Base-by-base conservation (phyloP, 1,140 invertebrate genomes). In the Drosophila kepulauana region DNA sequence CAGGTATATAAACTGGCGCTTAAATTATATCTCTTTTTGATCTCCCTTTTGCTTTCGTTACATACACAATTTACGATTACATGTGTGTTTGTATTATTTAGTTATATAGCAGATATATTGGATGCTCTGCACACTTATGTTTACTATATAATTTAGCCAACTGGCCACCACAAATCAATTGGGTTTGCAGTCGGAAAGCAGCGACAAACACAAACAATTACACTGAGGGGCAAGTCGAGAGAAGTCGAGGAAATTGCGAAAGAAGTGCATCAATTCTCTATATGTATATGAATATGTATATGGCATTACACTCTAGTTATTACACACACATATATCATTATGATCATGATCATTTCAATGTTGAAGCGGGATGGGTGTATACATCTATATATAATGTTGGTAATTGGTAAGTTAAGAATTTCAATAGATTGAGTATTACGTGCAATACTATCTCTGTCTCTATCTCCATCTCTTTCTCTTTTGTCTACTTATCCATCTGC, bases 381-480 rank as follows among this genome's bases (percentile, higher is more conserved):
- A 15, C 30, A 62, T 35, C 8, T 38, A 51, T 63, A 35, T 51
- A 13, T 52, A 30, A 52, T 28, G n/a, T 28, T 56, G 20, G 63
- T 20, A 56, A 46, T 66, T 56, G 49, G 49, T 45, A 33, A 67
- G 52, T 73, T 52, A 49, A 65, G 38, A 62, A 13, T 74, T 74
- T 56, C 51, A 63, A 48, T 63, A 63, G 38, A 59, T 56, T 56
- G 57, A 74, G 71, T 75, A 70, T 75, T 75, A 38, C 15, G 57
- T 74, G 58, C 48, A 38, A 41, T 63, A 25, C 20, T 25, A n/a
- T 38, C 41, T 58, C 16, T 30, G n/a, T 57, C 5, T n/a, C 35
- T 58, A n/a, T 28, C 11, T 30, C 58, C 11, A 5, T 51, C 49
- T 51, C 6, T 51, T 49, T 10, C 48, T 54, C 2, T 33, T 54